These are phyloP conservation scores for Ormyrus rosae DNA, from an alignment of 2,888 invertebrate species.

Conservation along the genomic window DNA sequence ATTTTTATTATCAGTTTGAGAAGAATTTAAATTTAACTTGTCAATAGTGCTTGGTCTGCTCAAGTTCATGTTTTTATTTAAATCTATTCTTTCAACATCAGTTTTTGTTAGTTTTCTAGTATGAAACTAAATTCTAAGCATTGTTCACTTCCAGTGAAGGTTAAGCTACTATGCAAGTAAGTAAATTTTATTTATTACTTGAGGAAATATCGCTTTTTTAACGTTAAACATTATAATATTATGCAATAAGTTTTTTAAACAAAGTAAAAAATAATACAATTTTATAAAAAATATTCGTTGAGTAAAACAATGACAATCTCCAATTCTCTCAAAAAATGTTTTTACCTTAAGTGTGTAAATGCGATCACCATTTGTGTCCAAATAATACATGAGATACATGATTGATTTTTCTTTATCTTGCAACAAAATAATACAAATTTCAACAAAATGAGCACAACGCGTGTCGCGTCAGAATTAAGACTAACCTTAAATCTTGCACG, in stretches of 20 bases:
- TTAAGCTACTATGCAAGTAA: not conserved
- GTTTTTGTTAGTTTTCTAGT: constrained; percentile 5
- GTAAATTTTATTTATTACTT: not conserved
- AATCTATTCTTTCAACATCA: not conserved
- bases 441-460: constrained; percentile 36
- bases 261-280: no score
- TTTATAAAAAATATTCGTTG: no score
- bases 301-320: no score
- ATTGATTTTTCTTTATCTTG: constrained; percentile 21
- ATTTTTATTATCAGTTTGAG: not conserved
- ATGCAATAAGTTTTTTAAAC: no score
- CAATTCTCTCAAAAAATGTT: no score
- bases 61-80: not conserved
- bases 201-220: no score
- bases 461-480: not conserved
- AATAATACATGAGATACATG: constrained; percentile 88
- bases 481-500: not conserved
- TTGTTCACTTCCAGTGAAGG: constrained; percentile 50
- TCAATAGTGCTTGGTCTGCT: constrained; percentile 9
- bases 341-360: constrained; percentile 90
- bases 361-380: constrained; percentile 87
- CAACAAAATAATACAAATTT: constrained; percentile 9
- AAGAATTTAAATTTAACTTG: not conserved
- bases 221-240: no score
- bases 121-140: not conserved